Base-by-base conservation (phyloP, 2,888 invertebrate genomes). In the Scaptomyza tumidula region DNA sequence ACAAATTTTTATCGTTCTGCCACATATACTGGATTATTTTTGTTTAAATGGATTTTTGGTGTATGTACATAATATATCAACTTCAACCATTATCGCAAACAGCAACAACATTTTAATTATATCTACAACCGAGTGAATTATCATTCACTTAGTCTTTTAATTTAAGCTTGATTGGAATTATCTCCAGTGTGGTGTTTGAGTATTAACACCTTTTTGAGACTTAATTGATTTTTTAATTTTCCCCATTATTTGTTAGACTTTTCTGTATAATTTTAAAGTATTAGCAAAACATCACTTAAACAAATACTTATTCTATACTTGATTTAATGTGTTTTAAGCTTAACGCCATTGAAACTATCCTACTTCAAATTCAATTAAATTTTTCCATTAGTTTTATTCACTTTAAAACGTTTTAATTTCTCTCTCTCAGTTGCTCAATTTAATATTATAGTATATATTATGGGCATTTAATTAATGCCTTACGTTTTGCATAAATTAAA, bases 381-480 rank as follows among this genome's bases (percentile, higher is more conserved):
- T 35, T 41, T 44, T 56, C 27, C 29, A 37, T 62, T 62, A 16
- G 13, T 16, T 63, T 44, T 52, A 49, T 27, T 43, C 49, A 65
- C 53, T 61, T 54, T 61, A 48, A 70, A 74, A 52, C 55, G 35
- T 52, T 74, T 75, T 44, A 56, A 74, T 64, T 64, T 74, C 70
- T 58, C 43, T 74, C 70, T 58, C 43, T 58, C 45, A 4, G 46
- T 68, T 65, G 7, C 43, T 14, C 16, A 29, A 13, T 56, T 37
- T 58, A 59, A 50, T 73, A 56, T 41, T 29, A 33, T 11, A 39
- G 58, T 48, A 33, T n/a, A 11, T 13, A 66, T 64, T 44, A 60
- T 58, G 52, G 27, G 27, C 57, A 66, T 61, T 75, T 61, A 84
- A 84, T 86, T 86, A 86, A 84, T 86, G 78, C 71, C 69, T 49